Conservation (phyloP, 2,888 invertebrate genomes). For the Lasius fuliginosus region DNA sequence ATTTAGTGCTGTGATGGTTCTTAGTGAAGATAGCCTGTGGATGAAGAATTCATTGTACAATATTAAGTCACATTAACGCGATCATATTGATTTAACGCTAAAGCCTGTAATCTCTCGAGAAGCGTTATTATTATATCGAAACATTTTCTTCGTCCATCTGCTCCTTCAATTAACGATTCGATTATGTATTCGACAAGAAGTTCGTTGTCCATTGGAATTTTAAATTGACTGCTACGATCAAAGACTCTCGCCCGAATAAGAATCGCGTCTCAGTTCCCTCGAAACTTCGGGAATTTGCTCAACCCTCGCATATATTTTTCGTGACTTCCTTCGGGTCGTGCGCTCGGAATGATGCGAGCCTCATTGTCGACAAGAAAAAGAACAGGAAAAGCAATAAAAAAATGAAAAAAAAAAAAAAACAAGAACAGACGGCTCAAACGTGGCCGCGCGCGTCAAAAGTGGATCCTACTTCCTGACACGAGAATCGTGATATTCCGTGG, state of each 20-base stretch:
- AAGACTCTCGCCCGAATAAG: constrained; percentile 32
- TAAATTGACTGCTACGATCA: constrained; percentile 12
- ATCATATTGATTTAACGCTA: constrained; percentile 37
- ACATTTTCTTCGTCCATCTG: constrained; percentile 56
- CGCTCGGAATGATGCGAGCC: constrained; percentile 64
- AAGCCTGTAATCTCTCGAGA: constrained; percentile 19
- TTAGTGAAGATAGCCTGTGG: constrained; percentile 39
- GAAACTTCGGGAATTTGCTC: constrained; percentile 74
- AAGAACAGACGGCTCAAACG: constrained; percentile 72
- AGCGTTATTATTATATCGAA: neutral
- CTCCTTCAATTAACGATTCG: constrained; percentile 45
- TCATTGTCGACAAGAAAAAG: constrained; percentile 36
- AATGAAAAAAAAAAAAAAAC: constrained; percentile 61
- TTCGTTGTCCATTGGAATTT: constrained; percentile 3
- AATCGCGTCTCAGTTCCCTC: constrained; percentile 30
- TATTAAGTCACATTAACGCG: constrained; percentile 44
- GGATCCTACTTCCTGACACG: constrained; percentile 70
- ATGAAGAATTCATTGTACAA: constrained; percentile 47
- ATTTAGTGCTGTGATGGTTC: constrained; percentile 57
- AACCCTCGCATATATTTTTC: constrained; percentile 64
- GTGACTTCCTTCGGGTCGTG: constrained; percentile 71
- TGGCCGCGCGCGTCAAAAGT: constrained; percentile 78
- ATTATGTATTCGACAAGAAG: neutral
- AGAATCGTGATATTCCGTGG: constrained; percentile 83
- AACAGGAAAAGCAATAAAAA: constrained; percentile 36